Evolutionary conservation across 1,140 invertebrate species (phyloP).

Genomic region (Metopolophium dirhodum): DNA sequence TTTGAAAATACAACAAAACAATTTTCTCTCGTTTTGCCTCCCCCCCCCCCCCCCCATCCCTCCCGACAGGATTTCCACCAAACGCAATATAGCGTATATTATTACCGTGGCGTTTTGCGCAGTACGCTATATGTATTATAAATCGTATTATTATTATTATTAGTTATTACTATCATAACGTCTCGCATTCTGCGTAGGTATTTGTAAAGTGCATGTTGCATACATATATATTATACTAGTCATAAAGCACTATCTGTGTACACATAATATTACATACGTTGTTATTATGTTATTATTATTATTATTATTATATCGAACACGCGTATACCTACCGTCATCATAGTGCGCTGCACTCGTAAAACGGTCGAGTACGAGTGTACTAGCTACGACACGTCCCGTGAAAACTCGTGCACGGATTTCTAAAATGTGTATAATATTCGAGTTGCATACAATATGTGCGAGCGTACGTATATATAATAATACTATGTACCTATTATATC

Average conservation of each 20-base stretch:
- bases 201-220: not conserved
- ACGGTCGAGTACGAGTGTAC: not conserved
- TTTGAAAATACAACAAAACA: not conserved
- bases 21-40: not conserved
- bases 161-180: not conserved
- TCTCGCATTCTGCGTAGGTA: not conserved
- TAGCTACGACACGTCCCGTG: not conserved
- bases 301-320: not conserved
- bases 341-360: not conserved
- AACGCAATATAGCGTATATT: not conserved
- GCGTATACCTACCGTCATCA: not conserved
- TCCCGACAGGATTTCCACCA: not conserved
- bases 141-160: not conserved
- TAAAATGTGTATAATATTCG: slow-evolving; percentile 6
- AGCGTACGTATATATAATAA: not conserved
- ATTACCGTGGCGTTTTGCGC: not conserved
- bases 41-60: rapidly evolving
- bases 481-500: not conserved
- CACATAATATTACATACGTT: not conserved
- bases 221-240: no score
- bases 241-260: not conserved
- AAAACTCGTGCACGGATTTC: not conserved
- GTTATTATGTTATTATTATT: no score
- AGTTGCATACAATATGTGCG: not conserved
- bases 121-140: not conserved